Base-by-base conservation (phyloP, 1,140 invertebrate genomes). In the Copidosoma floridanum region DNA sequence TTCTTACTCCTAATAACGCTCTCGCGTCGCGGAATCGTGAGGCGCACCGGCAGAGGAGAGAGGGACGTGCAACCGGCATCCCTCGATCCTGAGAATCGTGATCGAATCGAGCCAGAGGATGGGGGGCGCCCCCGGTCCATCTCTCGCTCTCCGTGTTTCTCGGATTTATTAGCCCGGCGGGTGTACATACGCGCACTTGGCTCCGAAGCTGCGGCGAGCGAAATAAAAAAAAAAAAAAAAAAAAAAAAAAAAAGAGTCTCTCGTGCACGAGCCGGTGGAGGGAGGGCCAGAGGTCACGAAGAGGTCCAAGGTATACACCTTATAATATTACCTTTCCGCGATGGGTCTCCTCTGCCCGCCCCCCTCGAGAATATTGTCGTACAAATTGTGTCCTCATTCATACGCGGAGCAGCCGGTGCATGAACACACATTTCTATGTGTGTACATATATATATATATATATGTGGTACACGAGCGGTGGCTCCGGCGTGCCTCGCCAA, bases 1-100 rank as follows among this genome's bases (percentile, higher is more conserved):
- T 72, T 74, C 70, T 69, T 72, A 68, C 68, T 74, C 56, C 37
- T 57, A 59, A 59, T 59, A 59, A 44, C 48, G 47, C 47, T 27
- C 20, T 7, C n/a, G 38, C 38, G 38, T 16, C 12, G 6, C 29
- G 29, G 6, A 12, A 32, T 32, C 29, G 38, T 8, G 32, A 35
- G 32, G 6, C 32, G 32, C 14, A 14, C 6, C 7, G 7, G 32
- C 32, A 35, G 6, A 35, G 14, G 32, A 35, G 14, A 8, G n/a
- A 11, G 23, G 12, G 14, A 8, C 3, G 16, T 21, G 29, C 41
- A 21, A 6, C 41, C 7, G 6, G 41, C 12, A 12, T 12, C 21
- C 44, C 18, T 20, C 16, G 23, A 46, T 21, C n/a, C 40, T 43
- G 11, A 35, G 50, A 52, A 24, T 52, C 50, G 50, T 40, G 50